Evolutionary conservation across 2,113 vertebrate genomes (phyloP), one percentile per base, ranked within the genome.

Genomic region (Saccopteryx leptura): DNA sequence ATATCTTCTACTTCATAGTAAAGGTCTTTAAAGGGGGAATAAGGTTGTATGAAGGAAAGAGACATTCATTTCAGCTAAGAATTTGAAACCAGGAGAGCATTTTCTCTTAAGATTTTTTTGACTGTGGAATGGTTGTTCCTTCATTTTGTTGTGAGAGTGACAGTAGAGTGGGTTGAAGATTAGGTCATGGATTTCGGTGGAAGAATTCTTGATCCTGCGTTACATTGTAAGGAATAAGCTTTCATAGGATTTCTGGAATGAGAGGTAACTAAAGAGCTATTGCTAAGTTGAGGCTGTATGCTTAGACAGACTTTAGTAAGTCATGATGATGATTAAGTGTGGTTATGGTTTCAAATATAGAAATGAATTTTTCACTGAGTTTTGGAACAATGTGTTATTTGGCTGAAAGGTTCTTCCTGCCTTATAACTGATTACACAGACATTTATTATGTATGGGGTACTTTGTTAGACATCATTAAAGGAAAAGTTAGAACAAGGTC

Each of bases 341-440:
- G 68, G 71, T 56, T 83, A 21, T 88, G 28, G 28, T 79, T 95
- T 92, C 46, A 81, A 48, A 54, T 87, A 87, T 8, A 90, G 61
- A 63, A 86, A n/a, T 85, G 46, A 75, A 23, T 24, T 74, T 78
- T 69, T 87, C 72, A 83, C 79, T 33, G 17, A 90, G 63, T 66
- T 97, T 74, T 91, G 93, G 71, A 93, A 74, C 50, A 83, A 15
- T 71, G 15, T 28, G 12, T 91, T 97, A 39, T 50, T 76, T 97
- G 82, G 19, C 74, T 85, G 26, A 61, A 50, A 83, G 12, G 66
- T 88, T 94, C 63, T 66, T 93, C 65, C 54, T 89, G 24, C 46
- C n/a, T 86, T 60, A 46, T 96, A 63, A 60, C 31, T 39, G 50
- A n/a, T 80, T 91, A 80, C 60, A 92, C 33, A 93, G 9, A 75